These are phyloP conservation scores for Campoletis raptor DNA, from an alignment of 2,888 invertebrate species.

Conservation along the genomic window DNA sequence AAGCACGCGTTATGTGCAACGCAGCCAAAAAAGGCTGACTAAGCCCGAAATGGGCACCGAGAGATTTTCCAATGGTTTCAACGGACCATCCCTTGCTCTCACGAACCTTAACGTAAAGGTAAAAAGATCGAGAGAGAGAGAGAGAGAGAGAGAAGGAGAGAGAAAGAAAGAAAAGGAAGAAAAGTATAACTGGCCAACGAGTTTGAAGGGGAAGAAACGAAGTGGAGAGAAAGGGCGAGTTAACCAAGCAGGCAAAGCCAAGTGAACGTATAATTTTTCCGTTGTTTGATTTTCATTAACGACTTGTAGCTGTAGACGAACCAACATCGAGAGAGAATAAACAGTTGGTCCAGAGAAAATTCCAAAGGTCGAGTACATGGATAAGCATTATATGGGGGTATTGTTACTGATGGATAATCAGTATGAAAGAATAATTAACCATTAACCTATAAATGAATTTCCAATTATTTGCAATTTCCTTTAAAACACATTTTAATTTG, in stretches of 20 bases:
- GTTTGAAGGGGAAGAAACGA: constrained; percentile 61
- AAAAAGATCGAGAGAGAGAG: constrained; percentile 40
- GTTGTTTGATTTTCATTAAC: constrained; percentile 85
- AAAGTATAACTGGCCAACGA: constrained; percentile 58
- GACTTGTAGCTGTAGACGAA: constrained; percentile 76
- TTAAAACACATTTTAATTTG: background rate
- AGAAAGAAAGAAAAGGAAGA: constrained; percentile 59
- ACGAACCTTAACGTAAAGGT: background rate
- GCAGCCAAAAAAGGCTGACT: constrained; percentile 78
- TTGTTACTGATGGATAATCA: constrained; percentile 16
- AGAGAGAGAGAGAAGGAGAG: constrained; percentile 14
- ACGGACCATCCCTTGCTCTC: constrained; percentile 53
- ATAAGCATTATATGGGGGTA: background rate
- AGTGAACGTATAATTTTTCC: constrained; percentile 83
- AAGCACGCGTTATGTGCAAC: constrained; percentile 68
- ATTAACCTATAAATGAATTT: background rate
- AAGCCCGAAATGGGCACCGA: constrained; percentile 75
- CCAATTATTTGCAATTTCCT: background rate
- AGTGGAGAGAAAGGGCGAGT: constrained; percentile 68
- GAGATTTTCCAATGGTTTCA: constrained; percentile 70
- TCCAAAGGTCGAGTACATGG: constrained; percentile 74
- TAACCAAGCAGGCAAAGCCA: constrained; percentile 71
- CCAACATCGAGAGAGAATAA: constrained; percentile 30
- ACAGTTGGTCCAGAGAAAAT: constrained; percentile 36
- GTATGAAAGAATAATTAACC: background rate